Base-by-base conservation (phyloP, 1,140 invertebrate genomes). In the Acyrthosiphon pisum region DNA sequence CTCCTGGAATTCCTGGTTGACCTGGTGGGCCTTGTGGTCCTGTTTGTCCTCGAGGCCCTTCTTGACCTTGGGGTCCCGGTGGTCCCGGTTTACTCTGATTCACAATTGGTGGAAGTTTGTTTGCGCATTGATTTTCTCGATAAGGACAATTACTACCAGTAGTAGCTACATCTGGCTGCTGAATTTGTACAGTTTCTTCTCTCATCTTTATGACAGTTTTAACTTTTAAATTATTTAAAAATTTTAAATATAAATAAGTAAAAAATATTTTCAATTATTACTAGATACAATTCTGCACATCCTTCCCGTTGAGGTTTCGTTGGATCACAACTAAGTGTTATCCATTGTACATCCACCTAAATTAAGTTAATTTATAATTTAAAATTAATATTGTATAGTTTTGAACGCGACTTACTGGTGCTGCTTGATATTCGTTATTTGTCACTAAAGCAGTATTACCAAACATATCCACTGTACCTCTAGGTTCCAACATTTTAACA, bases 331-430 rank as follows among this genome's bases (percentile, higher is more conserved):
- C 96, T 97, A 94, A 98, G 95, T 23, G 97, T 96, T 97, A 98
- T 97, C 97, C 97, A 97, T 96, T 98, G 97, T 53, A 98, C 95
- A 94, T 98, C 97, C 94, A 98, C 96, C 97, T 97, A 94, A 93
- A 95, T 56, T 23, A n/a, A 60, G 6, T 88, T 53, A 56, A 89
- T 37, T 50, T 30, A 89, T 89, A 89, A 56, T 26, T 11, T 89
- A 7, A 53, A 53, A 56, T 41, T 26, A 89, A 56, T 41, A 41
- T 56, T 37, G n/a, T n/a, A 41, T 37, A 89, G 6, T 26, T 56
- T 89, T 37, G 22, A 53, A 81, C 46, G 93, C 87, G 93, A 95
- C 96, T 96, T 96, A 97, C 97, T 92, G 97, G 96, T 86, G 97
- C 96, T 92, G 95, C 94, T 83, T 94, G 95, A 53, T 95, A 96